Base-by-base conservation (phyloP, 1,140 invertebrate species). In the Lasaia peninsularis region DNA sequence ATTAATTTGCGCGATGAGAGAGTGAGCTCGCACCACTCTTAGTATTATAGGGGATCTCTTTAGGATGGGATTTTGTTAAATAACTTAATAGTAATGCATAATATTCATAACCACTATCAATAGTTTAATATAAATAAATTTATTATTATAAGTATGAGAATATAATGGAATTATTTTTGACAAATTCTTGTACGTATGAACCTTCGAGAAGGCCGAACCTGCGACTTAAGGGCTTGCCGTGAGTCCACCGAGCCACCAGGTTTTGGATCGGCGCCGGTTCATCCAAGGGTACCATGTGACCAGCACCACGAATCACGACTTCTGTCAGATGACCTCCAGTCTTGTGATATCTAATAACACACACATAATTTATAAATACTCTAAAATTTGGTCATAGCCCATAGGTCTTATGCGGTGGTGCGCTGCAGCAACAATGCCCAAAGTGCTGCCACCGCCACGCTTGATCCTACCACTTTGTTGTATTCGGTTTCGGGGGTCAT, bases 261-360 rank as follows among this genome's bases (percentile, higher is more conserved):
- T 93, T 91, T 52, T 91, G 90, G 0, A 90, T 90, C 73, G 92
- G 91, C 12, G 84, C 89, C 0, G 94, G 94, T 68, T 93, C 91
- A 83, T 95, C 94, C 11, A 86, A 64, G 0, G 94, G 93, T 16
- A 94, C 91, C 90, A 95, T 94, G 63, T 96, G 94, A 0, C 95
- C 94, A 7, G 93, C 94, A 69, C 93, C 91, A 33, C 93, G 88
- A 2, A 94, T 88, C 24, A 94, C 65, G n/a, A 94, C 92, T 77
- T 94, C 93, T 9, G 91, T 93, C 10, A 96, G 90, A 65, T 91
- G 90, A 2, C 88, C 91, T 0, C 91, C 91, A 28, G 84, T 85
- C 69, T 92, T 92, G 0, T 91, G 86, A 62, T 94, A 95, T 0
- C 94, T 94, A 56, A 31, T 12, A 58, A 50, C 20, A 52, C n/a